Evolutionary conservation across 2,888 invertebrate species (phyloP), one percentile per base, ranked within the genome.

Genomic region (Lordiphosa fenestrarum): DNA sequence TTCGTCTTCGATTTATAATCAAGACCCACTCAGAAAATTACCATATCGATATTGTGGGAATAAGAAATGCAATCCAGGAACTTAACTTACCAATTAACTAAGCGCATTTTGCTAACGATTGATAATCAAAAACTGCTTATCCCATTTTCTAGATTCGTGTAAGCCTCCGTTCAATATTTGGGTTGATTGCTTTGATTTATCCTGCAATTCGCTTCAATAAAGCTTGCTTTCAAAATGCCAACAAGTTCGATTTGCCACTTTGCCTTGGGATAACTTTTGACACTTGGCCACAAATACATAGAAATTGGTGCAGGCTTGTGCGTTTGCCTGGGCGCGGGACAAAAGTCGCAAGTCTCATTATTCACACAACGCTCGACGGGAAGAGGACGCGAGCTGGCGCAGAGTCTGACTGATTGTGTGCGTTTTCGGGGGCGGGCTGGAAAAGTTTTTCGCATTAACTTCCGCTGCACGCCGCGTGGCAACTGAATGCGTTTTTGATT

Each of bases 401-500:
- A 23, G 33, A 41, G 67, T 48, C 72, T 84, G 82, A 84, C 78
- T 80, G 80, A 82, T 78, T 84, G 84, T 75, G 72, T 47, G 56
- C 53, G 64, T 61, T 66, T 65, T 53, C 52, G 62, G 67, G 64
- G 58, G 25, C 1, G 7, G 25, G 25, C 7, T 25, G 25, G 9
- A 60, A 84, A 80, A 80, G 83, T 80, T 80, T 80, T 80, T 80
- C 84, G 75, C 80, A 80, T 80, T 80, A 84, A 84, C 80, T 80
- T 80, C 83, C 80, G 77, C 72, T 69, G 83, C 80, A 73, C 68
- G 83, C 74, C 73, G 84, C 71, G 72, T 82, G 69, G 83, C 83
- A 82, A 84, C 84, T 86, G 86, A 84, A 84, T 84, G 86, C 80
- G 74, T 69, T 86, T 84, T 84, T 84, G 83, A 84, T 84, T 84